A percentile compares a stretch with the other conserved stretches of the same genome.
Conservation (phyloP, 2,888 invertebrate species). For the Dasysyrphus albostriatus region DNA sequence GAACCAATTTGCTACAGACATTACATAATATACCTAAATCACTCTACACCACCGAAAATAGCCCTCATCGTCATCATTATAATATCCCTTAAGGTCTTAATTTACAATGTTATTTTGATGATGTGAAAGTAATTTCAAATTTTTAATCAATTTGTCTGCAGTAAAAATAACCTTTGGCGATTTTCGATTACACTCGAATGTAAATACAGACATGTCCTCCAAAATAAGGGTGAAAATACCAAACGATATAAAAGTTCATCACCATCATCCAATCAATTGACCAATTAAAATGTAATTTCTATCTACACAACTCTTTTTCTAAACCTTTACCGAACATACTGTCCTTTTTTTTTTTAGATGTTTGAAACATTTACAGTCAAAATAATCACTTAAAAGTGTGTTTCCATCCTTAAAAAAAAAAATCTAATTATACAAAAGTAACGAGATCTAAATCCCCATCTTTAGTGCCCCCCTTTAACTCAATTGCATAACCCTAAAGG, state of each 20-base stretch:
- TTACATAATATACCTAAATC: too few species aligned
- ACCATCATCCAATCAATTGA: conserved; percentile 51
- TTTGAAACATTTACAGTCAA: conserved; percentile 36
- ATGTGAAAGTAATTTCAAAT: conserved; percentile 39
- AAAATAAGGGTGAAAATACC: neutral
- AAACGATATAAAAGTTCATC: conserved; percentile 1
- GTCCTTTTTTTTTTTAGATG: conserved; percentile 31
- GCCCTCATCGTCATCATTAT: neutral
- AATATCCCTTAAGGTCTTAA: neutral
- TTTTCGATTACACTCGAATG: conserved; percentile 30
- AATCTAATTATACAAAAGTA: conserved; percentile 54
- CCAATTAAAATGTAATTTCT: conserved; percentile 56
- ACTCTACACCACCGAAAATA: neutral
- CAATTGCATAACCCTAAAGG: conserved; percentile 9
- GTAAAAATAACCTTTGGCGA: conserved; percentile 61
- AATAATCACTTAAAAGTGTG: conserved; percentile 58
- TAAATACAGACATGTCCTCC: neutral
- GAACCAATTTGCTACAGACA: neutral
- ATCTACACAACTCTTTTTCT: neutral
- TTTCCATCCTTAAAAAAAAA: neutral
- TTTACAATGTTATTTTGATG: neutral
- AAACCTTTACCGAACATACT: neutral
- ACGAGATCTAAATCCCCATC: conserved; percentile 29
- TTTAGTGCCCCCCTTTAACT: conserved; percentile 23
- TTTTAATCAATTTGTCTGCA: conserved; percentile 64